Evolutionary conservation across 2,797 vertebrate species (phyloP), one percentile per base, ranked within the genome.

Genomic region (Crenichthys baileyi): DNA sequence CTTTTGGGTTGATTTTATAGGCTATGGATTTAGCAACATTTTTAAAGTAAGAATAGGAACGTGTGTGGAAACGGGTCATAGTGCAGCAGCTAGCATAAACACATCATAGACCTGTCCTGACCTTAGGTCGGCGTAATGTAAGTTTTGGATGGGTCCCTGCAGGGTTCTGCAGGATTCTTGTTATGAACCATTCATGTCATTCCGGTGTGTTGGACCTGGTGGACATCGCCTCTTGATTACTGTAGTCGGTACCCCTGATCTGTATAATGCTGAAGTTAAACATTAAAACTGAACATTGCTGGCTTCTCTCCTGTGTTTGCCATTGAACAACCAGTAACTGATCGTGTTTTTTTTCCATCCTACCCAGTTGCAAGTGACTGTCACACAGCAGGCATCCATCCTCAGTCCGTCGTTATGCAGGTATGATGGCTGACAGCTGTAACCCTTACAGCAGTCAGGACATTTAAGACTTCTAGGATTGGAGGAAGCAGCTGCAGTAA

Each of bases 341-440:
- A 26, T 72, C 8, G 41, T 75, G 0, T 55, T 20, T 1, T 67
- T 15, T 68, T 16, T 53, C 18, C 5, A 81, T 79, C 75, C 4
- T 70, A 1, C 78, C 15, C 48, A 90, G 86, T 53, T 94, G 71
- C 90, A 93, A 93, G 58, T 83, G 29, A 89, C 84, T 6, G 61
- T 92, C 51, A 26, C 82, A 8, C 92, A 85, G 13, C 90, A 93
- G 75, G 72, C 80, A 0, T 75, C 73, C 5, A 73, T 84, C 22
- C 48, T 93, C 51, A 75, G 81, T 74, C 86, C 76, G 72, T 80
- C 83, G 18, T 75, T 84, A 72, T 87, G 90, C 20, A 60, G 91
- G 93, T 94, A 76, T 31, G 16, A 50, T 53, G 48, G 18, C 29
- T 44, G 20, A 70, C 26, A 24, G n/a, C 65, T 71, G 0, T 5